Evolutionary conservation across 1,140 invertebrate species (phyloP), one percentile per base, ranked within the genome.

Genomic region (Nasonia vitripennis): DNA sequence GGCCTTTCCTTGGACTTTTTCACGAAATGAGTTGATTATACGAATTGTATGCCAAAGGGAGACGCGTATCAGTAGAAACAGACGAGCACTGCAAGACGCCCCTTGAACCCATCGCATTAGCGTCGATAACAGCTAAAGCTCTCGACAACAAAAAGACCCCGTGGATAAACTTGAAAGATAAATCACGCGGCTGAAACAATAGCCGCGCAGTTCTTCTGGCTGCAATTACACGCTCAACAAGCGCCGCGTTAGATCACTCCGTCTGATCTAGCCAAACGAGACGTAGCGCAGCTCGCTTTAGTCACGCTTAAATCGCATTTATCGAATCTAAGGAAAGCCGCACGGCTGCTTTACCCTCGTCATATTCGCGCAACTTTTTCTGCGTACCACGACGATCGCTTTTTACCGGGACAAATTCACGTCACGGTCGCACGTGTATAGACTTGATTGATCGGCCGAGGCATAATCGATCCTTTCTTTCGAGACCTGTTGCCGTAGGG

Each of bases 231-330:
- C 34, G 34, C 27, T 14, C 17, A 79, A 20, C 14, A 31, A 17
- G 78, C n/a, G 9, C 55, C 55, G 55, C 55, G 1, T 62, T 62
- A 62, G 55, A 20, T 55, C 51, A 17, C 12, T 20, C 51, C 17
- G 17, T 37, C 5, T 37, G 51, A 55, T 20, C 17, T 10, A 45
- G 41, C 14, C 6, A 62, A 62, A 62, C 55, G 55, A 51, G 81
- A 74, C 71, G 27, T 27, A 74, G 55, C 3, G 55, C 55, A 27
- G 27, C 27, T 27, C 17, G 37, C 41, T 27, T 82, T 74, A 62
- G 41, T 74, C 70, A 55, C 70, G 81, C 37, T 41, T 81, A 71
- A 81, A 81, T 81, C 62, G 14, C 79, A 48, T 81, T 81, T 82
- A 31, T 23, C 70, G 48, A 51, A 12, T 51, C 17, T 31, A 11